Percentiles rank a stretch among this genome's conserved stretches.
Evolutionary conservation across 1,140 invertebrate genomes (phyloP).

Genomic region (Drosophila fuyamai): DNA sequence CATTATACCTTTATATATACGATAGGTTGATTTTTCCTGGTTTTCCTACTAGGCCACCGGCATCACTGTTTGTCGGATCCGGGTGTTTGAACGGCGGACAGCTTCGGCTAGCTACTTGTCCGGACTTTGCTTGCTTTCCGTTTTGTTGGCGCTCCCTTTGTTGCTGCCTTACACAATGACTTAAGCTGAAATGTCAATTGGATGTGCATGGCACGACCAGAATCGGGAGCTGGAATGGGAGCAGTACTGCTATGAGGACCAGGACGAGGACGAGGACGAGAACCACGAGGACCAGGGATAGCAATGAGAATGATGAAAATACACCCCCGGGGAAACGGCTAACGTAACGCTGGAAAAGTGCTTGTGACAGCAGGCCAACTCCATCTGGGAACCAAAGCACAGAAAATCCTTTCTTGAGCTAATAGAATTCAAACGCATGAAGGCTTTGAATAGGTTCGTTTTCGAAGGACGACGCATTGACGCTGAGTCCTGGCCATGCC

Average conservation of each 20-base stretch:
- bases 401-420: constrained; percentile 77
- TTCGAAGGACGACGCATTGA: constrained; percentile 69
- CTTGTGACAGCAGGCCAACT: constrained; percentile 69
- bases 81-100: constrained; percentile 68
- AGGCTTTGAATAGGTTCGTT: constrained; percentile 81
- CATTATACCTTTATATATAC: too few species aligned
- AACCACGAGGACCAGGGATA: constrained; percentile 12
- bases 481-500: constrained; percentile 55
- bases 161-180: constrained; percentile 74
- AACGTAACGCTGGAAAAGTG: constrained; percentile 75
- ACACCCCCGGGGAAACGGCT: constrained; percentile 72
- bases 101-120: constrained; percentile 64
- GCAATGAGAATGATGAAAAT: constrained; percentile 77
- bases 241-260: constrained; percentile 7
- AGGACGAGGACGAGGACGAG: background rate
- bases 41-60: background rate
- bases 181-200: constrained; percentile 83
- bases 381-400: constrained; percentile 24
- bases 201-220: constrained; percentile 65
- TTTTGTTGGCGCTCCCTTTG: constrained; percentile 58
- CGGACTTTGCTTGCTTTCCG: constrained; percentile 55
- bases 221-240: constrained; percentile 24
- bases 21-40: background rate
- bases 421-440: constrained; percentile 82
- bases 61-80: constrained; percentile 24